Percentiles rank a stretch among this genome's conserved stretches.
These are phyloP conservation scores for Pelodiscus sinensis DNA, from an alignment of 2,113 vertebrate species.

Conservation along the genomic window DNA sequence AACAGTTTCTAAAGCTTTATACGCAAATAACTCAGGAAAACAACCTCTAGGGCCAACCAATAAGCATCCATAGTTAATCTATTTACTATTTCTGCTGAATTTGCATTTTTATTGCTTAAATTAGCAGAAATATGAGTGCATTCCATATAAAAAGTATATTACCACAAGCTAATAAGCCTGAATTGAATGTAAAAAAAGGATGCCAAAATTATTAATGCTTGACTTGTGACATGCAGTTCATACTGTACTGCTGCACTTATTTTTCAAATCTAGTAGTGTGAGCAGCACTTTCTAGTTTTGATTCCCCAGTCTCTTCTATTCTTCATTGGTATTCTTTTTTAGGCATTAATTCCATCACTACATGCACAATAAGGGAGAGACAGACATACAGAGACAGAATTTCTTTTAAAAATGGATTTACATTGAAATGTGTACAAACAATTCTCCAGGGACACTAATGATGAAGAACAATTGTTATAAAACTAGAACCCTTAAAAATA, in stretches of 20 bases:
- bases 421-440: not conserved
- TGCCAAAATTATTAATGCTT: conserved; percentile 34
- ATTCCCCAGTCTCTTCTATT: not conserved
- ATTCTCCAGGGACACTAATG: not conserved
- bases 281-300: not conserved
- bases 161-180: conserved; percentile 40
- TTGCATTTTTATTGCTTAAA: conserved; percentile 71
- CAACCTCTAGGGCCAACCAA: conserved; percentile 60
- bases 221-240: conserved; percentile 28
- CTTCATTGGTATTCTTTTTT: conserved; percentile 1
- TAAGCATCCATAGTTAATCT: conserved; percentile 46
- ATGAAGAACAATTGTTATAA: not conserved
- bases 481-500: not conserved
- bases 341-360: not conserved
- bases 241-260: not conserved
- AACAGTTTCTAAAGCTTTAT: conserved; percentile 55
- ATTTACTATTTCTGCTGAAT: conserved; percentile 65
- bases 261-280: conserved; percentile 25
- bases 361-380: not conserved
- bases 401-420: not conserved
- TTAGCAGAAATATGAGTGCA: conserved; percentile 57
- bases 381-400: not conserved
- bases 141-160: conserved; percentile 55
- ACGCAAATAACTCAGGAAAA: conserved; percentile 49
- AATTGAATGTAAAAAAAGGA: conserved; percentile 25